Base-by-base conservation (phyloP, 2,113 vertebrate species). In the Mesembrinibis cayennensis region DNA sequence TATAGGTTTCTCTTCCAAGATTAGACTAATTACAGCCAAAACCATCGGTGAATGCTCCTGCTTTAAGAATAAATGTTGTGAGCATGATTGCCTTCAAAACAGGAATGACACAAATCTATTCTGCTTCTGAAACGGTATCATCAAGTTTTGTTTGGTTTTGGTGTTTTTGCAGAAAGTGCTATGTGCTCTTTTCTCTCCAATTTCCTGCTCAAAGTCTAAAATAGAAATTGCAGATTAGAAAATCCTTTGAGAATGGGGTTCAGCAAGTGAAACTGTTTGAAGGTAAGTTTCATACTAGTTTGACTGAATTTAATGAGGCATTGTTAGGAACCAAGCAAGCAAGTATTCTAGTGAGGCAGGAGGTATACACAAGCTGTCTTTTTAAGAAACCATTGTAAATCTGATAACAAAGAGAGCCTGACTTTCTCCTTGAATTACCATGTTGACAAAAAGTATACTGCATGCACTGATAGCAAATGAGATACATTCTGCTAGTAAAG, bases 231-330 rank as follows among this genome's bases (percentile, higher is more conserved):
- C 97, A 98, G 97, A 97, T 98, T 97, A 97, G 97, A 97, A 97
- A 98, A 96, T 95, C 97, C 96, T 97, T 98, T 97, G 97, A 98
- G 98, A 97, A 55, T 83, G 93, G 91, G 97, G 92, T 97, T 98
- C 96, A 98, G 95, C 90, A 92, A 97, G 81, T 90, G 82, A 97
- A 98, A 98, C 82, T 96, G 93, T 98, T 98, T 98, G 97, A 98
- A 98, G 98, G 98, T 98, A 98, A 98, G 97, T 98, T 98, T 98
- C 97, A 92, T 97, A 97, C 97, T 97, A 97, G 95, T 98, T 98
- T 97, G 97, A 97, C 89, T 97, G 97, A 97, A 97, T 98, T 97
- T 98, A 98, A 98, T 98, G 98, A 98, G 97, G 92, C 97, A 98
- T 98, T 98, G 97, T 98, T 98, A 98, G 96, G 97, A 97, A 88